Evolutionary conservation across 2,888 invertebrate genomes (phyloP).

Genomic region (Hypolimnas misippus): DNA sequence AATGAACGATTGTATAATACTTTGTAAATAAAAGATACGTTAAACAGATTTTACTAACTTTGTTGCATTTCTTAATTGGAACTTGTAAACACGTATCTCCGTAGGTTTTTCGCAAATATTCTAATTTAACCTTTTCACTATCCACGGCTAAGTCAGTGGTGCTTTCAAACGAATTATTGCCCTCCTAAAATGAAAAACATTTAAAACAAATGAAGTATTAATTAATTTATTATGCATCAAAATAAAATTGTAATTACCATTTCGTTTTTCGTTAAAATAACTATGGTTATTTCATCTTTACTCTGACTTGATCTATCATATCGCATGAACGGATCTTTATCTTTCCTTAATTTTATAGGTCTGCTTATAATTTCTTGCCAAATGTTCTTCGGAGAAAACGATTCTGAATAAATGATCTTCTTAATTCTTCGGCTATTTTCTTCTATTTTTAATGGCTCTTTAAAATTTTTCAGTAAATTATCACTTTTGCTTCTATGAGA

Average conservation of each 20-base stretch:
- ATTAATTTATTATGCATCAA: not conserved
- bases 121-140: not conserved
- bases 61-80: conserved; percentile 61
- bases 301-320: not conserved
- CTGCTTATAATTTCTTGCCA: conserved; percentile 51
- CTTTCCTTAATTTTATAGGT: conserved; percentile 45
- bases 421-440: conserved; percentile 41
- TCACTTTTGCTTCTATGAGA: conserved; percentile 16
- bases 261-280: conserved; percentile 18
- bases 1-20: not conserved
- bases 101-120: conserved; percentile 57
- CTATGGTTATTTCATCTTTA: conserved; percentile 8
- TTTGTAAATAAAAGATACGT: not conserved
- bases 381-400: conserved; percentile 47
- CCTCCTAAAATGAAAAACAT: conserved; percentile 8
- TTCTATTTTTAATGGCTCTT: conserved; percentile 6
- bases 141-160: not conserved
- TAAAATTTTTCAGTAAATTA: conserved; percentile 10
- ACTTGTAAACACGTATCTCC: conserved; percentile 63
- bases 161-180: not conserved
- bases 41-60: conserved; percentile 35
- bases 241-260: conserved; percentile 16
- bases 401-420: conserved; percentile 47
- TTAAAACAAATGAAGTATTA: not conserved
- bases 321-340: conserved; percentile 13